A percentile compares a stretch with the other conserved stretches of the same genome.
Evolutionary conservation across 2,113 vertebrate species (phyloP).

Genomic region (Laticauda laticaudata): DNA sequence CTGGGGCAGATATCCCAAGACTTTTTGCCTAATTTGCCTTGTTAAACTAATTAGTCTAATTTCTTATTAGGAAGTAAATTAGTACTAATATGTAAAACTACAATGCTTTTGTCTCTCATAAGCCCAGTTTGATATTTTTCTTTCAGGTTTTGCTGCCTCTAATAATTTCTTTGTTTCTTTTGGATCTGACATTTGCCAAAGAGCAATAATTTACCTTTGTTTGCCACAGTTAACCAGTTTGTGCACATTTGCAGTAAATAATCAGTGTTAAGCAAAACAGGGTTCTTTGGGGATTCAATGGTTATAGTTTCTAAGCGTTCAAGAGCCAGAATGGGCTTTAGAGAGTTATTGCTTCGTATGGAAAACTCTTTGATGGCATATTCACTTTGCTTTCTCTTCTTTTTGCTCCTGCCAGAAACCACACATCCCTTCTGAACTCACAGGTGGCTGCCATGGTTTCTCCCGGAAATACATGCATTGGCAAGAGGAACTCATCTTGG

Average conservation of each 20-base stretch:
- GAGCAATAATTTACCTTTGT: not conserved
- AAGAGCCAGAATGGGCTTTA: not conserved
- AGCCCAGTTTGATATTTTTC: not conserved
- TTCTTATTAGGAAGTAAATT: not conserved
- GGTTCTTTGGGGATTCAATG: not conserved
- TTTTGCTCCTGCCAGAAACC: constrained; percentile 72
- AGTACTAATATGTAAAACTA: not conserved
- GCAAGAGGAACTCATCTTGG: constrained; percentile 96
- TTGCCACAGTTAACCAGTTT: not conserved
- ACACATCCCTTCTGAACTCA: constrained; percentile 80
- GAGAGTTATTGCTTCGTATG: not conserved
- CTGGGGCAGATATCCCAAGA: not conserved
- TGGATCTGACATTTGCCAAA: not conserved
- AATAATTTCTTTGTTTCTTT: not conserved
- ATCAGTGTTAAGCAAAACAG: not conserved
- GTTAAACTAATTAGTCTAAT: not conserved
- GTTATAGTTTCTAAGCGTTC: not conserved
- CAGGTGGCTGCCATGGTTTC: constrained; percentile 93
- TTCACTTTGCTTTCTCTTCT: not conserved
- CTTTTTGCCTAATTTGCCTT: not conserved
- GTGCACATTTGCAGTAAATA: not conserved
- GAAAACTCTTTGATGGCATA: not conserved
- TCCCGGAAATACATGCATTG: constrained; percentile 98
- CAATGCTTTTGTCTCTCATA: not conserved
- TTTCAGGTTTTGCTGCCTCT: not conserved